Evolutionary conservation across 2,888 invertebrate genomes (phyloP).

Genomic region (Junonia oenone): DNA sequence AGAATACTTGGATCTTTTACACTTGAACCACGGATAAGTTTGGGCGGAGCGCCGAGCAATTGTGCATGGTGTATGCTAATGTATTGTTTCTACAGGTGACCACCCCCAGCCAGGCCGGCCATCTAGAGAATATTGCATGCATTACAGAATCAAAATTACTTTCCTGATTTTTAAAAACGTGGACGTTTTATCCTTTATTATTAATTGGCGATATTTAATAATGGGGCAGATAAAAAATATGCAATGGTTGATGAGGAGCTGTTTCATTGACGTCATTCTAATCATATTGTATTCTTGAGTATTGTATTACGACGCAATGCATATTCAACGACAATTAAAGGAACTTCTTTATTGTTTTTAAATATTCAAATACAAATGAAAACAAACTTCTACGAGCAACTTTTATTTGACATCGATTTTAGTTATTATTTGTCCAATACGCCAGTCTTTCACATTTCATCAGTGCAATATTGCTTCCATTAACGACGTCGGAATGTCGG

Average conservation of each 20-base stretch:
- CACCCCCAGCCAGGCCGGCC: conserved; percentile 42
- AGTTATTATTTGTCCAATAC: background rate
- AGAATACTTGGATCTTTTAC: conserved; percentile 1
- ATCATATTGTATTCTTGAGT: background rate
- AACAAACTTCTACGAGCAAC: background rate
- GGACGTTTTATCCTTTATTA: conserved; percentile 1
- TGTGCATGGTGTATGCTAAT: conserved; percentile 68
- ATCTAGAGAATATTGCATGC: conserved; percentile 12
- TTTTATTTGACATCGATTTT: no score
- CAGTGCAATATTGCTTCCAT: background rate
- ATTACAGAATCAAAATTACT: conserved; percentile 14
- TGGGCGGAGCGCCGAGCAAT: conserved; percentile 37
- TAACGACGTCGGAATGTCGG: background rate
- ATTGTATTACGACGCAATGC: background rate
- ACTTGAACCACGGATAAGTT: conserved; percentile 21
- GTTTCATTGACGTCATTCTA: background rate
- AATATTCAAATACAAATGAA: background rate
- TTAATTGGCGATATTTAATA: conserved; percentile 6
- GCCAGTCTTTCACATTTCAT: background rate
- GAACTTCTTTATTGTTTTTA: background rate
- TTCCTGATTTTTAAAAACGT: conserved; percentile 3
- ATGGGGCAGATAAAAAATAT: background rate
- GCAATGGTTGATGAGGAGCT: background rate
- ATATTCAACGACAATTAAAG: background rate
- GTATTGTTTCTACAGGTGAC: conserved; percentile 44